Base-by-base conservation (phyloP, 2,113 vertebrate species). In the Sander lucioperca region DNA sequence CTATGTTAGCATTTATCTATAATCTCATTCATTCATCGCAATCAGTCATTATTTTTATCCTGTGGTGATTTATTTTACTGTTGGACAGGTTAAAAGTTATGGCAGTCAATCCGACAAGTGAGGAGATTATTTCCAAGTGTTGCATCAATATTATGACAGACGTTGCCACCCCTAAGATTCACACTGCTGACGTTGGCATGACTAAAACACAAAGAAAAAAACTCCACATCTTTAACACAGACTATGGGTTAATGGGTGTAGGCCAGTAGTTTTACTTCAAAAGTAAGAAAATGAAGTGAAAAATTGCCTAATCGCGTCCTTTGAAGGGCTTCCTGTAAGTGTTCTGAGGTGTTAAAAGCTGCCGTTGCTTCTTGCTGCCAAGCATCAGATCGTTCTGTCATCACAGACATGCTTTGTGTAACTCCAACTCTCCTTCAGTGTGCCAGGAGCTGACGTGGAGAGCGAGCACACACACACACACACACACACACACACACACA, bases 391-490 rank as follows among this genome's bases (percentile, higher is more conserved):
- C 30, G 61, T n/a, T 50, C 68, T 65, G 64, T 66, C 81, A 73
- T 45, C 78, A 85, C 68, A 79, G 61, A 70, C 51, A 6, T 3
- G 76, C 68, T 77, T 30, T 87, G 80, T 82, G 81, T 72, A 57
- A 43, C 56, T 69, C 9, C 59, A 25, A 18, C 73, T 62, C 70
- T 66, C 18, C 7, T n/a, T 57, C 66, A 23, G n/a, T n/a, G 78
- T 69, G 50, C 70, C 61, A 43, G 47, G 51, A 72, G 83, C 67
- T 61, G 83, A 80, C 68, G 33, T 80, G 72, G 78, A 81, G 25
- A 36, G 8, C 27, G 27, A 2, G 27, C 27, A 11, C 39, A 43
- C 39, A 43, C 39, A 11, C 39, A 11, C 39, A 8, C 39, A 43
- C 39, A 43, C 39, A 43, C 39, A 43, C 9, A 43, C 9, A 43